Evolutionary conservation across 2,888 invertebrate species (phyloP), one percentile per base, ranked within the genome.

Genomic region (Herminia tarsipennalis): DNA sequence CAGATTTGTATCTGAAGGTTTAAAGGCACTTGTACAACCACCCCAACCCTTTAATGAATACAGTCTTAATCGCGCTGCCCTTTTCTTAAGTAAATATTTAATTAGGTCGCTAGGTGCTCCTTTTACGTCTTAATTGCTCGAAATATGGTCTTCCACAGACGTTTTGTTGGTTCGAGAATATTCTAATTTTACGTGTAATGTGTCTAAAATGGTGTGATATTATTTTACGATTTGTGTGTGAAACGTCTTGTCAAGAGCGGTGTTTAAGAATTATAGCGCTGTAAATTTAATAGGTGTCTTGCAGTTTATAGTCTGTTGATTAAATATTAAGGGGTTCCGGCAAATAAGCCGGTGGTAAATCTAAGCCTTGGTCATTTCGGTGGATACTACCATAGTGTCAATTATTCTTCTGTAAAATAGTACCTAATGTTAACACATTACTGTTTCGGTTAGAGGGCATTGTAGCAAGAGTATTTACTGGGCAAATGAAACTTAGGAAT

Each of bases 61-160:
- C 76, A 80, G 81, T 80, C 80, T 83, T 81, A 79, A 83, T 78
- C 68, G 58, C 57, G 69, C 61, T 73, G 74, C 71, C 80, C 79
- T 78, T 75, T 83, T 76, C 75, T 70, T 63, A 64, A 67, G 75
- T 82, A 78, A 88, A 87, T 86, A 82, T 86, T 87, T 84, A 84
- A 84, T 81, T 73, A 82, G 79, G 73, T 69, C 74, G 71, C 70
- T 71, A 76, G 76, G 77, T 73, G 72, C 61, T 64, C 56, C 71
- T 71, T 73, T 73, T 81, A 83, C 68, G 58, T 70, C 78, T 85
- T 86, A 78, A 84, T 83, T 81, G 79, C 70, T 64, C 45, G 68
- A 78, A 82, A 81, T 81, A 80, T 70, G 69, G 63, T 56, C 60
- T 69, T 71, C 66, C 65, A 37, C 44, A 57, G 43, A 47, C 47